Base-by-base conservation (phyloP, 2,797 vertebrate species). In the Notolepis coatsorum region DNA sequence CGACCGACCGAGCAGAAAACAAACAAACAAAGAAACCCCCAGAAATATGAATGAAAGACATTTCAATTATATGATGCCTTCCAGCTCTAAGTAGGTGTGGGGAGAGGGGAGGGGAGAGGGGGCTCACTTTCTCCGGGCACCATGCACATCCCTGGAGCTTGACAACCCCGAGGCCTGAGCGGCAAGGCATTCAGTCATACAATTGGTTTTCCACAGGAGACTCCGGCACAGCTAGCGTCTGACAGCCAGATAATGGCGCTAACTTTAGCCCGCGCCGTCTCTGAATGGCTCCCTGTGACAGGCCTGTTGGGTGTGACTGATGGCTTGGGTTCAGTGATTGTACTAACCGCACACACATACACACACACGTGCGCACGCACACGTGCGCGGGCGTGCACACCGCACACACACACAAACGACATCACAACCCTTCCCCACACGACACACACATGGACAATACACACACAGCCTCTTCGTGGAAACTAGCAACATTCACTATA, bases 231-330 rank as follows among this genome's bases (percentile, higher is more conserved):
- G 82, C 84, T 64, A 81, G 84, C 76, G 70, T 62, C 56, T 88
- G 87, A 89, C 88, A 88, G 84, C 70, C 82, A 82, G 79, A 89
- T 90, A 90, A 90, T 88, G 63, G 88, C 5, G 56, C 88, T 88
- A 88, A 90, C 84, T 90, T 90, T 84, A 88, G 85, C 80, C 73
- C 12, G 60, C 64, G 28, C 57, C 18, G 65, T 57, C 65, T 58
- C 72, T 59, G 78, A 88, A 85, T 82, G 77, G 62, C 45, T 54
- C 79, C 77, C 42, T 77, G 80, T 82, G 87, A 88, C 84, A 81
- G 85, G 82, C 84, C 80, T 87, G 82, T 87, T 88, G 84, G 84
- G 76, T 81, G 85, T 88, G 88, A 89, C 78, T 87, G 89, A 89
- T 87, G 79, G 83, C 77, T 69, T 20, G 35, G 79, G 73, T 82